phyloP scores from a whole-genome alignment of 2,888 invertebrate genomes.

The Ecdyonurus torrentis region DNA sequence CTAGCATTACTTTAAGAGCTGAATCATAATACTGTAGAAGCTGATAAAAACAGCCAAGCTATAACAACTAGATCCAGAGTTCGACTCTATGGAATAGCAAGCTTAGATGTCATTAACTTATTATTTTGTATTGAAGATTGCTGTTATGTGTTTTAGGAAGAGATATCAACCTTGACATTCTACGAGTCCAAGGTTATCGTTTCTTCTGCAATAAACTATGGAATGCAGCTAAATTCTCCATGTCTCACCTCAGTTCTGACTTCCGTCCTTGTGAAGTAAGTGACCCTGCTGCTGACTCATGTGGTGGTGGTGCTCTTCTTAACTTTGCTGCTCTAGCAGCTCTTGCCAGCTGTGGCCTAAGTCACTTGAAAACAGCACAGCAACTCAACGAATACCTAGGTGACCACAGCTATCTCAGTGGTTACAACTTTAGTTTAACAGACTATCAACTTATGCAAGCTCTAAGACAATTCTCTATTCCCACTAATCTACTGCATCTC shows the following conservation, averaged over 20 bases:
- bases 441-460: conserved; percentile 23
- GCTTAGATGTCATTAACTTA: neutral
- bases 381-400: conserved; percentile 26
- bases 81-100: too few species aligned
- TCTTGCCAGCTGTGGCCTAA: neutral
- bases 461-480: neutral
- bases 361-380: conserved; percentile 3
- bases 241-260: conserved; percentile 27
- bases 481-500: conserved; percentile 18
- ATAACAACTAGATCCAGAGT: too few species aligned
- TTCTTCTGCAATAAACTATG: conserved; percentile 98
- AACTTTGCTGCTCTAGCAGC: conserved; percentile 1
- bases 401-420: conserved; percentile 27
- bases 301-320: neutral
- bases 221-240: conserved; percentile 93
- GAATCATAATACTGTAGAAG: too few species aligned
- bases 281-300: conserved; percentile 2
- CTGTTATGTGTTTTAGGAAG: conserved; percentile 40
- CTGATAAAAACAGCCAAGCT: too few species aligned
- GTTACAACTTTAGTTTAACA: conserved; percentile 26
- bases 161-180: conserved; percentile 92
- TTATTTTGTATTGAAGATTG: neutral
- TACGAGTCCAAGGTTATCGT: conserved; percentile 82
- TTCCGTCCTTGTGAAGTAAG: conserved; percentile 13
- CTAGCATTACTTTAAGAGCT: too few species aligned